Conservation (phyloP, 2,113 vertebrate species). For the Oenanthe oenanthe region DNA sequence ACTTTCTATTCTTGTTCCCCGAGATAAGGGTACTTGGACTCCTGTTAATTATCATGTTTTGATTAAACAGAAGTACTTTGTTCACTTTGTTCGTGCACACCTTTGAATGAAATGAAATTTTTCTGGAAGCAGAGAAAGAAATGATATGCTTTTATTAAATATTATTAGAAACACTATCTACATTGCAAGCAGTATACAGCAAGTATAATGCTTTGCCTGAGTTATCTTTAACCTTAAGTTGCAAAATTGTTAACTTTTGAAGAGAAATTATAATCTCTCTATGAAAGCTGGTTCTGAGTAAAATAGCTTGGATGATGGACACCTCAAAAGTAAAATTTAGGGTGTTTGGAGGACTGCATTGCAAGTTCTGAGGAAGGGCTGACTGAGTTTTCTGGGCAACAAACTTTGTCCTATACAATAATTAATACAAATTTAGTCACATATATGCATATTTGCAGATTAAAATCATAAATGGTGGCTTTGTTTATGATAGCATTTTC, state of each 20-base stretch:
- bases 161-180: background rate
- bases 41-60: conserved; percentile 57
- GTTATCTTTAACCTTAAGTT: background rate
- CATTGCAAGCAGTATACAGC: background rate
- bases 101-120: conserved; percentile 19
- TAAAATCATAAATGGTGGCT: background rate
- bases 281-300: background rate
- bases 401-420: background rate
- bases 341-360: background rate
- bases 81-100: conserved; percentile 6
- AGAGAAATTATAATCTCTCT: background rate
- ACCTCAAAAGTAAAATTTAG: background rate
- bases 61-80: conserved; percentile 32
- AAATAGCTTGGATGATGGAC: fast-evolving
- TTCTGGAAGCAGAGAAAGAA: background rate
- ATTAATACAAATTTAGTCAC: background rate
- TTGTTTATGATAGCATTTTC: background rate
- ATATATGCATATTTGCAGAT: background rate
- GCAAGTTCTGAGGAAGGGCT: background rate
- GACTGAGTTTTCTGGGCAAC: background rate
- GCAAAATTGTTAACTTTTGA: background rate
- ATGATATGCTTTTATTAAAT: conserved; percentile 1
- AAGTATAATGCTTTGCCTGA: background rate
- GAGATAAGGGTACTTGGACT: background rate
- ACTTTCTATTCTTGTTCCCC: conserved; percentile 13